Base-by-base conservation (phyloP, 1,140 invertebrate genomes). In the Trissolcus basalis region DNA sequence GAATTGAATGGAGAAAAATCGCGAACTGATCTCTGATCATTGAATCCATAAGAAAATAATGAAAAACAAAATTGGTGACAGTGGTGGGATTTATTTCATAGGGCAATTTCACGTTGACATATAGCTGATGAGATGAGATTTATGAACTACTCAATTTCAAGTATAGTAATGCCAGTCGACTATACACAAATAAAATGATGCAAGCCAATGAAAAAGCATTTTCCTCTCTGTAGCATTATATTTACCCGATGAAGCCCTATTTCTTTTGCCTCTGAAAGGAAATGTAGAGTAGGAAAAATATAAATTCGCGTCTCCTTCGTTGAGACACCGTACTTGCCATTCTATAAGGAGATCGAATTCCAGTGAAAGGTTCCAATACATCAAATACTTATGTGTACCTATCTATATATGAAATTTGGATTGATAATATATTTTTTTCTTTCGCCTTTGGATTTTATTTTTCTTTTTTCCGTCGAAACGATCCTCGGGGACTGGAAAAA, bases 241-340 rank as follows among this genome's bases (percentile, higher is more conserved):
- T 77, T 77, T 77, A 77, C 73, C 44, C 65, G 61, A 76, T 76
- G 73, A 76, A 76, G 73, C 73, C 60, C 65, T 76, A 69, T 76
- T 65, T 65, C 67, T 76, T 58, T 70, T 63, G 64, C 64, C 59
- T 64, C 44, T 75, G 65, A 75, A 75, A 75, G 72, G 72, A 75
- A 69, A 76, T 76, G 65, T 70, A 77, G 61, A 77, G 44, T 48
- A 70, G 73, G 61, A 77, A 50, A 77, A 70, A 71, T 70, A 70
- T 49, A 77, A 77, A 70, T 77, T 77, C 56, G 73, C 67, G 50
- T 77, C 73, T 77, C 55, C 56, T 65, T 70, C 65, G 64, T 64
- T 69, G 65, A 69, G 65, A 60, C 65, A 65, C 59, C 60, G 65
- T 76, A 69, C 72, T 65, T 69, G 48, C 65, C 55, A 69, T 71